phyloP scores from a whole-genome alignment of 2,888 invertebrate species.

The Eurytoma adleriae region DNA sequence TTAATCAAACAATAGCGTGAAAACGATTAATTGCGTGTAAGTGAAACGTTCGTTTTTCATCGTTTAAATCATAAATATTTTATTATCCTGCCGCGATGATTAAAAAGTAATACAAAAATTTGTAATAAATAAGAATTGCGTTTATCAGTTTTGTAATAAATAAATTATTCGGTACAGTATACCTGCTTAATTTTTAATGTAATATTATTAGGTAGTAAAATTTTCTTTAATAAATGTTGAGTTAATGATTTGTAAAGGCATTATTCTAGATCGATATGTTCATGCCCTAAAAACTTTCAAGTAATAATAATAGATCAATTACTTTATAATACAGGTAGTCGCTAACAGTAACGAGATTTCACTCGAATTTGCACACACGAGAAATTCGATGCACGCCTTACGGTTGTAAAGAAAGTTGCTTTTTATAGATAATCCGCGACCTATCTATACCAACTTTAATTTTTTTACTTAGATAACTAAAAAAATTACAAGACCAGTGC shows the following conservation, averaged over 20 bases:
- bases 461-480: background rate
- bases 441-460: background rate
- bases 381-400: slow-evolving; percentile 23
- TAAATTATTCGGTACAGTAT: too few species aligned
- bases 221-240: slow-evolving; percentile 10
- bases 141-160: background rate
- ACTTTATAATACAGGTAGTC: slow-evolving; percentile 3
- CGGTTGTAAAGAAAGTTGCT: slow-evolving; percentile 50
- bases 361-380: slow-evolving; percentile 36
- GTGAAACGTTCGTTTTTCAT: slow-evolving; percentile 33
- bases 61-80: background rate
- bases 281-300: slow-evolving; percentile 45
- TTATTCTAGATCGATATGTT: slow-evolving; percentile 2
- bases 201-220: too few species aligned
- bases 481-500: too few species aligned
- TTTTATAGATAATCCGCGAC: slow-evolving; percentile 9
- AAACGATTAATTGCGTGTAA: slow-evolving; percentile 20
- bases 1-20: slow-evolving; percentile 22
- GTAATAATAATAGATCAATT: slow-evolving; percentile 49
- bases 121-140: background rate
- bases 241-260: slow-evolving; percentile 28
- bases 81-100: background rate
- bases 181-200: too few species aligned
- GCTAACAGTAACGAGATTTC: slow-evolving; percentile 28
- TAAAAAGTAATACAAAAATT: background rate